A percentile compares a stretch with the other conserved stretches of the same genome.
These are phyloP conservation scores for Drosophila prostipennis DNA, from an alignment of 2,888 invertebrate genomes.

Conservation along the genomic window DNA sequence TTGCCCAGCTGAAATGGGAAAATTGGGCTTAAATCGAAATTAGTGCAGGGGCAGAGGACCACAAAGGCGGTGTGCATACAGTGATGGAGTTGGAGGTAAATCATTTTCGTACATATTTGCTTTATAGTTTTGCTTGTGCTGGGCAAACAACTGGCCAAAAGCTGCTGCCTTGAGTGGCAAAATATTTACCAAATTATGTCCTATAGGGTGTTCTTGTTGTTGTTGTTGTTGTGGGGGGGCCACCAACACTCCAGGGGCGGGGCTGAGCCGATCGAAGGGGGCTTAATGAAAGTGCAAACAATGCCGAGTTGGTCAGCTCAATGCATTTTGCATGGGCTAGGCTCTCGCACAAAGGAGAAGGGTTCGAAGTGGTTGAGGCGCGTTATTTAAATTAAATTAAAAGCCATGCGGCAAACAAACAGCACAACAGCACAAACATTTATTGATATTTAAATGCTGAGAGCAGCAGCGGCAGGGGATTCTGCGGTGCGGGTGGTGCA, in stretches of 20 bases:
- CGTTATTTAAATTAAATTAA: slow-evolving; percentile 76
- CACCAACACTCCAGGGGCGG: slow-evolving; percentile 1
- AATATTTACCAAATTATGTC: slow-evolving; percentile 60
- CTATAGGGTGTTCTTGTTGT: background rate
- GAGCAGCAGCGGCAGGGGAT: slow-evolving; percentile 19
- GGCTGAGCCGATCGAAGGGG: slow-evolving; percentile 17
- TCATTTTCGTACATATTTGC: slow-evolving; percentile 50
- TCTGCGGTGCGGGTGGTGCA: slow-evolving; percentile 67
- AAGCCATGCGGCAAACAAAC: slow-evolving; percentile 66
- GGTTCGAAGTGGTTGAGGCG: slow-evolving; percentile 21
- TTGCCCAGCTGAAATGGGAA: slow-evolving; percentile 59
- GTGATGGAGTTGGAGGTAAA: slow-evolving; percentile 25
- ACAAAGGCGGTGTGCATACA: slow-evolving; percentile 17
- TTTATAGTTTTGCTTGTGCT: slow-evolving; percentile 55
- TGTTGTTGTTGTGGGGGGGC: no score
- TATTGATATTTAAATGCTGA: slow-evolving; percentile 74
- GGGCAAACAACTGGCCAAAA: slow-evolving; percentile 48
- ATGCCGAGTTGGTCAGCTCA: slow-evolving; percentile 55
- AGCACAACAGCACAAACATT: slow-evolving; percentile 61
- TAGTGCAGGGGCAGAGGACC: slow-evolving; percentile 29
- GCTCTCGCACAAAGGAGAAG: background rate
- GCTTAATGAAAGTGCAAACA: slow-evolving; percentile 69
- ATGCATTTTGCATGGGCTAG: slow-evolving; percentile 51
- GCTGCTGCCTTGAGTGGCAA: slow-evolving; percentile 64
- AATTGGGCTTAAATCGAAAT: slow-evolving; percentile 50